Percentiles rank a stretch among this genome's conserved stretches.
Evolutionary conservation across 1,140 invertebrate genomes (phyloP).

Genomic region (Cherax quadricarinatus): DNA sequence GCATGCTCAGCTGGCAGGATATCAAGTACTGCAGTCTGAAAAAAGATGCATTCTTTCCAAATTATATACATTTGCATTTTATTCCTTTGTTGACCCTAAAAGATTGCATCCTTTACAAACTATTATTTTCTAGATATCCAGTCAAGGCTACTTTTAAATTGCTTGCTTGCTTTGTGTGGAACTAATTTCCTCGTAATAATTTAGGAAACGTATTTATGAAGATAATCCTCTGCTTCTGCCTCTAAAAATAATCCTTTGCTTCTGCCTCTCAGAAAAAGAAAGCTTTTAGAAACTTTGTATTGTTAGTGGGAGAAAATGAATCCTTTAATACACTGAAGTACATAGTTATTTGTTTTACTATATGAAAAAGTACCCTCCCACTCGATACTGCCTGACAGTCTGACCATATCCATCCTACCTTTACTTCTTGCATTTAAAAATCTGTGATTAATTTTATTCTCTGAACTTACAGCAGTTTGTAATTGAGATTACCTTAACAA

Average conservation of each 20-base stretch:
- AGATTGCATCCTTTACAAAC: conserved; percentile 4
- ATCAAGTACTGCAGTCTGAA: not conserved
- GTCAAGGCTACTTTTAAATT: not conserved
- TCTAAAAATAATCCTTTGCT: not conserved
- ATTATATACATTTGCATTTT: not conserved
- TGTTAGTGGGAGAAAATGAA: not conserved
- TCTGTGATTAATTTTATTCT: too few species aligned
- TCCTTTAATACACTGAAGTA: too few species aligned
- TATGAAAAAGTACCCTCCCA: too few species aligned
- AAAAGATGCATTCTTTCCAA: not conserved
- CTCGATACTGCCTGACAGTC: too few species aligned
- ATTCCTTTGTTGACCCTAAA: not conserved
- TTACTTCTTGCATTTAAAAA: too few species aligned
- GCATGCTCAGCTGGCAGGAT: conserved; percentile 7
- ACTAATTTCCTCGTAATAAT: not conserved
- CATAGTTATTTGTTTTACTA: too few species aligned
- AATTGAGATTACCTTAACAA: too few species aligned
- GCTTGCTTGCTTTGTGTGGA: not conserved
- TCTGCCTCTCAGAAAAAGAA: not conserved
- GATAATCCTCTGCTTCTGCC: not conserved
- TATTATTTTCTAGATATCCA: not conserved
- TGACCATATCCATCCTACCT: too few species aligned
- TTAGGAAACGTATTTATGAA: not conserved
- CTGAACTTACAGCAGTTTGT: too few species aligned
- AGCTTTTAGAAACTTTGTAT: not conserved